Base-by-base conservation (phyloP, 2,797 vertebrate species). In the Chrysocyon brachyurus region DNA sequence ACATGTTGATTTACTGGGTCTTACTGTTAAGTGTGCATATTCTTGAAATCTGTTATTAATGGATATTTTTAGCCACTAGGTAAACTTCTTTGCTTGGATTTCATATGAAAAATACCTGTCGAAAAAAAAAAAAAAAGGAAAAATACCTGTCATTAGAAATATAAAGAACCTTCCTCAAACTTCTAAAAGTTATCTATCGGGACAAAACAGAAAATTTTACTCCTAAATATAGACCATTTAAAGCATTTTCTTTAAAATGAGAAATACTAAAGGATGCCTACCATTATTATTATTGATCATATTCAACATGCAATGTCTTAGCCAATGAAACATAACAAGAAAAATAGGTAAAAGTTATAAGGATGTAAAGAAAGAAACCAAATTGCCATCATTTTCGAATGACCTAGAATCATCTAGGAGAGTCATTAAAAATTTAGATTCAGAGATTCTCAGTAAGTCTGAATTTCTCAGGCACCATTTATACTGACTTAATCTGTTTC, bases 21-120 rank as follows among this genome's bases (percentile, higher is more conserved):
- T 70, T 89, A 89, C 36, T 33, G 10, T 54, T 78, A 59, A 78
- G 17, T 31, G 26, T 22, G 31, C 33, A 28, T 31, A 16, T 63
- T 17, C n/a, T 66, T 91, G 40, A 90, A 93, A 87, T 92, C 73
- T 12, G 21, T 24, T 64, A 64, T 57, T 90, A 79, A 73, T 52
- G 8, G 31, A 90, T 92, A 85, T 28, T 81, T 90, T 86, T 49
- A 52, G 19, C 24, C 73, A 49, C 28, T 49, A 26, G 56, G 36
- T 92, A 64, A 93, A 70, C 16, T 46, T 78, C 3, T 49, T 86
- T 64, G 57, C 72, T n/a, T 75, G 14, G 15, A 91, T 22, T 66
- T 87, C 28, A 61, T 52, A 24, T 73, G 12, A 93, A 81, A 78
- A 79, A 40, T 24, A 82, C 0, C 28, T 16, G 1, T 36, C 17